phyloP scores from a whole-genome alignment of 2,888 invertebrate species.

The Punctoribates punctum region DNA sequence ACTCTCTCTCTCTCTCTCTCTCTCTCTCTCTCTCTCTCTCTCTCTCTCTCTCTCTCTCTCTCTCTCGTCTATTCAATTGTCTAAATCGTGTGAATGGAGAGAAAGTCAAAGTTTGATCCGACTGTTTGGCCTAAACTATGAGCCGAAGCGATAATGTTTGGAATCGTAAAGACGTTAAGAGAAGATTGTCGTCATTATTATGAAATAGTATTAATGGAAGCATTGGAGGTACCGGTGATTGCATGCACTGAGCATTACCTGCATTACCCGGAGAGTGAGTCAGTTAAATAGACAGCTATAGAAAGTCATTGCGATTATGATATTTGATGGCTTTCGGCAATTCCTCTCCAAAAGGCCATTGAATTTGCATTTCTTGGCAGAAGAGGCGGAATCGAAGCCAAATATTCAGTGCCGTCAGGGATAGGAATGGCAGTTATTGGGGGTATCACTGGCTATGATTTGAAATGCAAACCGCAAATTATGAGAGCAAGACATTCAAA shows the following conservation, averaged over 20 bases:
- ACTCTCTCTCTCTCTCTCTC: no score
- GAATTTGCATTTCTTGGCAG: slow-evolving; percentile 28
- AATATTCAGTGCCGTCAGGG: slow-evolving; percentile 21
- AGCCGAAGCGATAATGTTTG: slow-evolving; percentile 4
- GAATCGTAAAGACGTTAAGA: neutral
- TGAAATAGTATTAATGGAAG: slow-evolving; percentile 25
- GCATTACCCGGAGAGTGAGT: neutral
- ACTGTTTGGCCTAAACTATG: neutral
- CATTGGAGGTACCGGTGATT: slow-evolving; percentile 12
- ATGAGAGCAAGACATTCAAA: slow-evolving; percentile 15
- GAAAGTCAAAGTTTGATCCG: neutral
- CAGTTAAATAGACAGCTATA: slow-evolving; percentile 29
- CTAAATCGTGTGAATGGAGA: neutral
- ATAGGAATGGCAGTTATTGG: neutral
- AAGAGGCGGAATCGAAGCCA: slow-evolving; percentile 10
- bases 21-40: no score
- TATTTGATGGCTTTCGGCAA: slow-evolving; percentile 36
- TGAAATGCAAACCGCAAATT: slow-evolving; percentile 33
- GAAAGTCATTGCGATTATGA: slow-evolving; percentile 32
- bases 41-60: neutral
- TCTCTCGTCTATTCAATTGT: neutral
- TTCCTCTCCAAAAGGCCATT: slow-evolving; percentile 18
- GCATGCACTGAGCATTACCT: slow-evolving; percentile 1
- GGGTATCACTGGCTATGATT: slow-evolving; percentile 27
- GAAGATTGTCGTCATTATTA: slow-evolving; percentile 25